These are phyloP conservation scores for Chydorus sphaericus DNA, from an alignment of 2,888 invertebrate species.

Conservation along the genomic window DNA sequence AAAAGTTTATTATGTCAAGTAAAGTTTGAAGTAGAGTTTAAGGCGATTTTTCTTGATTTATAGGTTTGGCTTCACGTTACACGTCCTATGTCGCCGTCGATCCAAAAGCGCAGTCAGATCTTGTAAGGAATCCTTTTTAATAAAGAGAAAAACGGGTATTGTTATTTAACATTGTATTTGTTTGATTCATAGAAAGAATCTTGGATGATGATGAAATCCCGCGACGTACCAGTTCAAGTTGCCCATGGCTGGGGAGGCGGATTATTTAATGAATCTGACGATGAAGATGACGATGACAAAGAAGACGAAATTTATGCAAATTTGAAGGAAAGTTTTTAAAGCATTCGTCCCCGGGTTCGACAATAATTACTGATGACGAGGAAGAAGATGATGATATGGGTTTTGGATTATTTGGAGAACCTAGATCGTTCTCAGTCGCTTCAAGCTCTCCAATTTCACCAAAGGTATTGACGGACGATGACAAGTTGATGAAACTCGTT, in stretches of 20 bases:
- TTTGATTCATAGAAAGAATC: too few species aligned
- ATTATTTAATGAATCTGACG: too few species aligned
- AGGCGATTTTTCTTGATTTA: not conserved
- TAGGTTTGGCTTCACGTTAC: slow-evolving; percentile 11
- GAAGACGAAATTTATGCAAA: too few species aligned
- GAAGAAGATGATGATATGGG: not conserved
- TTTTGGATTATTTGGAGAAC: not conserved
- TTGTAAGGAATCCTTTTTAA: too few species aligned
- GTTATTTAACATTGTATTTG: too few species aligned
- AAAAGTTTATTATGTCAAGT: too few species aligned
- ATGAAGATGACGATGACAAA: too few species aligned
- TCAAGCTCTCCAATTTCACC: not conserved
- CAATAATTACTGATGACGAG: too few species aligned
- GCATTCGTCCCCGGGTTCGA: too few species aligned
- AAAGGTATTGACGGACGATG: not conserved
- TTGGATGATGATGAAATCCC: not conserved
- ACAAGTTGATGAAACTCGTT: not conserved
- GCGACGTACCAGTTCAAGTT: slow-evolving; percentile 3
- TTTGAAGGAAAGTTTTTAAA: not conserved
- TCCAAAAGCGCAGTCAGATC: not conserved
- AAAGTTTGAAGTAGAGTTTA: not conserved
- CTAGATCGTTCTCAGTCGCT: not conserved
- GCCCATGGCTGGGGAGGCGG: slow-evolving; percentile 11
- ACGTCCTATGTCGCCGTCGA: slow-evolving; percentile 13
- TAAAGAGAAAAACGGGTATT: too few species aligned